A percentile compares a stretch with the other conserved stretches of the same genome.
phyloP scores from a whole-genome alignment of 2,888 invertebrate species.

The Nudaria mundana region DNA sequence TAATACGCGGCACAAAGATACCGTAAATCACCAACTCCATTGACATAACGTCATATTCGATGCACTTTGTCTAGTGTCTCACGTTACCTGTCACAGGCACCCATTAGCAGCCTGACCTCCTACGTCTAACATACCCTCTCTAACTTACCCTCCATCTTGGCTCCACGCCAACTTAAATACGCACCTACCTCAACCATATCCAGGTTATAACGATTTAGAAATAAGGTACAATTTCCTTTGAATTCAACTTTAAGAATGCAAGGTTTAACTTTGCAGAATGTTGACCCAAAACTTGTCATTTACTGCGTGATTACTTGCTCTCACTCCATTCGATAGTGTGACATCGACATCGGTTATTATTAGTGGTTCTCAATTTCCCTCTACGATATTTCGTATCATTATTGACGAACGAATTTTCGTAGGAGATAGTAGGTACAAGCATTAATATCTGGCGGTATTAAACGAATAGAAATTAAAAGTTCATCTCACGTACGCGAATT shows the following conservation, averaged over 20 bases:
- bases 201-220: slow-evolving; percentile 19
- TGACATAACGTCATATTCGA: slow-evolving; percentile 45
- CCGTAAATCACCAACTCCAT: slow-evolving; percentile 34
- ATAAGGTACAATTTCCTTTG: slow-evolving; percentile 44
- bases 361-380: slow-evolving; percentile 52
- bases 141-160: slow-evolving; percentile 67
- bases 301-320: slow-evolving; percentile 67
- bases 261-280: slow-evolving; percentile 24
- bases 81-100: slow-evolving; percentile 73
- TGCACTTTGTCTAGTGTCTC: slow-evolving; percentile 76
- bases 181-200: slow-evolving; percentile 34
- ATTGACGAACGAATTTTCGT: slow-evolving; percentile 20
- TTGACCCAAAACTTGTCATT: slow-evolving; percentile 75
- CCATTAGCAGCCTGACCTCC: slow-evolving; percentile 75
- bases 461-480: slow-evolving; percentile 3
- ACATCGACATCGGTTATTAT: slow-evolving; percentile 63
- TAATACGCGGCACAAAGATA: too few relatives aligned
- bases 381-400: slow-evolving; percentile 41
- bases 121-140: slow-evolving; percentile 56
- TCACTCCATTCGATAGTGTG: slow-evolving; percentile 49
- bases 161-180: slow-evolving; percentile 42
- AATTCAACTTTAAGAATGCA: slow-evolving; percentile 15
- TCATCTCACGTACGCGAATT: not conserved
- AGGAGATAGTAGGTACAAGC: too few relatives aligned
- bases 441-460: too few relatives aligned